phyloP scores from a whole-genome alignment of 2,797 vertebrate genomes.

The Hipposideros larvatus region DNA sequence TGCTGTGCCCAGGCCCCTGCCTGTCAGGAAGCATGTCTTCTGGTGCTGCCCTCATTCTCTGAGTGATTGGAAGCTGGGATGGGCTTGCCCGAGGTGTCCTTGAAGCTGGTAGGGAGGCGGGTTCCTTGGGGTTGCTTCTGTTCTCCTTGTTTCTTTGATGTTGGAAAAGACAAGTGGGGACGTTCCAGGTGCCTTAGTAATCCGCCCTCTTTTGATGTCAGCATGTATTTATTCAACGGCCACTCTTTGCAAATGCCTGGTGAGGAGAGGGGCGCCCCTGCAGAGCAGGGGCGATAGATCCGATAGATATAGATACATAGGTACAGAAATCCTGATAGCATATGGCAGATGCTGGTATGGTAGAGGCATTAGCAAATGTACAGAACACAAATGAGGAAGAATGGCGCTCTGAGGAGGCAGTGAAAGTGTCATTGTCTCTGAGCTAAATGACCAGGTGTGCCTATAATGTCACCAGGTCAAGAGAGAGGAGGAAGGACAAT shows the following conservation, averaged over 20 bases:
- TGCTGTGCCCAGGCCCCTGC: background rate
- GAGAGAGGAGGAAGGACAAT: background rate
- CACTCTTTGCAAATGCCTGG: background rate
- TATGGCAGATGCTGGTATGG: background rate
- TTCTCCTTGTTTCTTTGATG: background rate
- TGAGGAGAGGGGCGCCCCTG: fast-evolving
- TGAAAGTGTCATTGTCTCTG: background rate
- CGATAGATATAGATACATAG: background rate
- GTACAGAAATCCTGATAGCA: background rate
- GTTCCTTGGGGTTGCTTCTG: background rate
- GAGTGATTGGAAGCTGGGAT: background rate
- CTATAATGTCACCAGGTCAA: background rate
- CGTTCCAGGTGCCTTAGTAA: background rate
- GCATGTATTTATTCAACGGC: background rate
- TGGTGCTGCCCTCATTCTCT: fast-evolving
- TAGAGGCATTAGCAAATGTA: background rate
- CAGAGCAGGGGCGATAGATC: no score
- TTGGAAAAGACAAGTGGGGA: background rate
- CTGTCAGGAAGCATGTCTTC: background rate
- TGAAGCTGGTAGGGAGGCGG: background rate
- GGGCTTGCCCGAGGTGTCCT: background rate
- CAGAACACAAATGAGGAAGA: background rate
- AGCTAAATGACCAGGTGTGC: background rate
- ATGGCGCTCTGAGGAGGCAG: background rate
- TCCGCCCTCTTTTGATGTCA: background rate